phyloP scores from a whole-genome alignment of 2,113 vertebrate species.

The Tylochromis polylepis region DNA sequence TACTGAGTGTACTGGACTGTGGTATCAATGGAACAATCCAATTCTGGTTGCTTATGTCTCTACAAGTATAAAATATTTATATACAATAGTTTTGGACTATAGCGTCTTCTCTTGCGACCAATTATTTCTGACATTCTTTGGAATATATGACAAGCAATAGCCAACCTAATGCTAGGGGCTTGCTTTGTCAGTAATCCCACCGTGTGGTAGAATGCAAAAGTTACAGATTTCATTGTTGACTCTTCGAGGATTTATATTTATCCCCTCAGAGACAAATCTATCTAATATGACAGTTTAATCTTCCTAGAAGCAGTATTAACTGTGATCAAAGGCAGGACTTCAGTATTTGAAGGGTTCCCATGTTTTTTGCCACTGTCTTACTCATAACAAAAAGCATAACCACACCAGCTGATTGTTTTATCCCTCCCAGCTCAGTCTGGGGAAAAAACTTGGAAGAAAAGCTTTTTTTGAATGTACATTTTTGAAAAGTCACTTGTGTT shows the following conservation, averaged over 20 bases:
- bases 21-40: background rate
- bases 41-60: background rate
- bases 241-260: constrained; percentile 48
- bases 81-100: background rate
- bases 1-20: background rate
- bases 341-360: constrained; percentile 18
- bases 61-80: background rate
- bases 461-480: background rate
- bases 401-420: background rate
- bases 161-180: constrained; percentile 14
- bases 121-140: background rate
- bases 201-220: constrained; percentile 26
- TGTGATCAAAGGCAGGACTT: constrained; percentile 57
- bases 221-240: constrained; percentile 44
- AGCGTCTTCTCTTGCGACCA: background rate
- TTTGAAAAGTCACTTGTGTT: background rate
- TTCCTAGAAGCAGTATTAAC: constrained; percentile 48
- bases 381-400: constrained; percentile 4
- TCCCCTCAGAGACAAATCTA: constrained; percentile 53
- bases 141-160: constrained; percentile 9
- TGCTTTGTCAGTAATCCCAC: constrained; percentile 19
- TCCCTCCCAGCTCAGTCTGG: background rate
- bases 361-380: constrained; percentile 6
- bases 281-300: constrained; percentile 64
- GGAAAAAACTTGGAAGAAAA: background rate